phyloP scores from a whole-genome alignment of 2,888 invertebrate species.

The Epinotia nisella region DNA sequence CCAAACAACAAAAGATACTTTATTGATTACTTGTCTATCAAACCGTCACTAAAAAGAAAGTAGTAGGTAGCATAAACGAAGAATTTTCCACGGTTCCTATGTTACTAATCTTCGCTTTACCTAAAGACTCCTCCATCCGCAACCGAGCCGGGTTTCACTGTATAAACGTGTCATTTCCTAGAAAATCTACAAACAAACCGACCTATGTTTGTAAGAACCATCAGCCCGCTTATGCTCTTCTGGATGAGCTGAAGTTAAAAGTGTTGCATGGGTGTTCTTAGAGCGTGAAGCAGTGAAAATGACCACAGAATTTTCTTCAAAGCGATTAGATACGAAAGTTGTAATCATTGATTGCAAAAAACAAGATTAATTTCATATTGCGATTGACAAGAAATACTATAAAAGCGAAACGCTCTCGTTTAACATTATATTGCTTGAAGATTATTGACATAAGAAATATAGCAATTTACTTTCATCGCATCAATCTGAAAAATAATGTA shows the following conservation, averaged over 20 bases:
- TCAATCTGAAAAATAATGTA: background rate
- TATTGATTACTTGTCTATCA: slow-evolving; percentile 40
- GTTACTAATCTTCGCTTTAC: slow-evolving; percentile 34
- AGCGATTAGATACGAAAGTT: slow-evolving; percentile 39
- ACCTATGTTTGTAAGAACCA: background rate
- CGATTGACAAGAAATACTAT: slow-evolving; percentile 28
- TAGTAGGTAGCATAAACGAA: slow-evolving; percentile 12
- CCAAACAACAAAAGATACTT: background rate
- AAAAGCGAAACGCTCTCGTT: slow-evolving; percentile 29
- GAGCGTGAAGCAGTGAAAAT: slow-evolving; percentile 41
- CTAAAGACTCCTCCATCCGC: slow-evolving; percentile 21
- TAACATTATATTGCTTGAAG: background rate
- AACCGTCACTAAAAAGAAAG: slow-evolving; percentile 34
- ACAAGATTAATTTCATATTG: slow-evolving; percentile 40
- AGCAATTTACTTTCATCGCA: background rate
- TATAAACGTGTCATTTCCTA: slow-evolving; percentile 34
- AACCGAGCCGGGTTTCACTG: slow-evolving; percentile 25
- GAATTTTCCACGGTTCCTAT: slow-evolving; percentile 25
- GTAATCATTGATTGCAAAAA: slow-evolving; percentile 32
- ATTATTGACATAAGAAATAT: slow-evolving; percentile 2
- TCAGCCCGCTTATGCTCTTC: slow-evolving; percentile 2
- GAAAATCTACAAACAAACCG: background rate
- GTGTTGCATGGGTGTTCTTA: slow-evolving; percentile 37
- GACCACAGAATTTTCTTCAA: slow-evolving; percentile 34
- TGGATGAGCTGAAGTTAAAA: slow-evolving; percentile 1